Conservation (phyloP, 2,888 invertebrate genomes). For the Heliothis peltigera region DNA sequence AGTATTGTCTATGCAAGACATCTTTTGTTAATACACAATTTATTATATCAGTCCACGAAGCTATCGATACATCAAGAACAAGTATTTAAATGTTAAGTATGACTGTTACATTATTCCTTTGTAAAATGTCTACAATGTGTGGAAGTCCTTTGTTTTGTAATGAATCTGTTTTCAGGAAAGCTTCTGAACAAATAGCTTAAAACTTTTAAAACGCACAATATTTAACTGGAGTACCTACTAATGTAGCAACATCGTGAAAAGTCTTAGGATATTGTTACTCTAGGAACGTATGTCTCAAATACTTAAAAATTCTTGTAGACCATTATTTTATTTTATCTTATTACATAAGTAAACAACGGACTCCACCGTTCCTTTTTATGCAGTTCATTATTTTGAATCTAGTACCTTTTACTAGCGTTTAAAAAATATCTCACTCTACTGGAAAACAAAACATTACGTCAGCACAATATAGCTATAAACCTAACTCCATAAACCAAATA, state of each 20-base stretch:
- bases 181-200: constrained; percentile 6
- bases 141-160: constrained; percentile 21
- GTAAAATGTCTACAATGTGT: constrained; percentile 13
- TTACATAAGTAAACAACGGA: no score
- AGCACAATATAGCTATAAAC: constrained; percentile 7
- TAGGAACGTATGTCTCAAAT: constrained; percentile 8
- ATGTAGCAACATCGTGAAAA: constrained; percentile 37
- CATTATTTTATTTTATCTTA: no score
- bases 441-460: not conserved
- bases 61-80: no score
- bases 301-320: no score
- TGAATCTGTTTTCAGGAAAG: constrained; percentile 40
- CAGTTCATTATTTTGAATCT: no score
- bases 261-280: constrained; percentile 17
- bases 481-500: constrained; percentile 26
- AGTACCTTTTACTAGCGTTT: no score
- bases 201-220: constrained; percentile 27
- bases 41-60: no score
- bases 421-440: not conserved
- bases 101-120: not conserved
- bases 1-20: no score
- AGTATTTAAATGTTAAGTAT: no score
- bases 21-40: no score
- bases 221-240: constrained; percentile 23
- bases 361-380: no score